Evolutionary conservation across 2,888 invertebrate species (phyloP).

Genomic region (Zelleria hepariella): DNA sequence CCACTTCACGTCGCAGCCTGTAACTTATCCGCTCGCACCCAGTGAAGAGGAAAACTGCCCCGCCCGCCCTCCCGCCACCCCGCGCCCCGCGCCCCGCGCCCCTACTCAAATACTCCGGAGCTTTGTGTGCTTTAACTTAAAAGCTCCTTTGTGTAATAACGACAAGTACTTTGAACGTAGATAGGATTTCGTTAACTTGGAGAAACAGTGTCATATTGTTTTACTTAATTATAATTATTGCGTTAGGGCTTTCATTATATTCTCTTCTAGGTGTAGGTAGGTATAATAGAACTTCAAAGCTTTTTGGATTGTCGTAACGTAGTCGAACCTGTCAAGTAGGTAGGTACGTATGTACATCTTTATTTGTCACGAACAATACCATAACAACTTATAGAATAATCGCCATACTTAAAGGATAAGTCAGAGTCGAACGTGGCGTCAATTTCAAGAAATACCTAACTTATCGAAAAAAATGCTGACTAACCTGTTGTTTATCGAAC

Average conservation of each 20-base stretch:
- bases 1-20: not conserved
- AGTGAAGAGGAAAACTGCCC: conserved; percentile 3
- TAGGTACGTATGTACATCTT: too few species aligned
- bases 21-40: conserved; percentile 1
- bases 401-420: too few species aligned
- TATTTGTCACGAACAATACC: too few species aligned
- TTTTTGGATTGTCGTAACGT: too few species aligned
- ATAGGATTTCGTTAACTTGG: not conserved
- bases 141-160: conserved; percentile 3
- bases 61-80: not conserved
- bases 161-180: not conserved
- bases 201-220: not conserved
- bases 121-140: not conserved
- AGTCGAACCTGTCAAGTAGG: too few species aligned
- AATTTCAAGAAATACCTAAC: too few species aligned
- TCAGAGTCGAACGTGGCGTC: too few species aligned
- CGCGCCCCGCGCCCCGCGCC: not conserved
- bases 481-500: too few species aligned
- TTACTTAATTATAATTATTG: not conserved
- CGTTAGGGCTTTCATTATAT: not conserved
- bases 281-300: too few species aligned
- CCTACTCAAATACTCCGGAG: not conserved
- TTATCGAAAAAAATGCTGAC: too few species aligned
- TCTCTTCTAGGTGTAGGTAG: too few species aligned
- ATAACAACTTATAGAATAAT: too few species aligned